Base-by-base conservation (phyloP, 2,888 invertebrate genomes). In the Flexamia atlantica region DNA sequence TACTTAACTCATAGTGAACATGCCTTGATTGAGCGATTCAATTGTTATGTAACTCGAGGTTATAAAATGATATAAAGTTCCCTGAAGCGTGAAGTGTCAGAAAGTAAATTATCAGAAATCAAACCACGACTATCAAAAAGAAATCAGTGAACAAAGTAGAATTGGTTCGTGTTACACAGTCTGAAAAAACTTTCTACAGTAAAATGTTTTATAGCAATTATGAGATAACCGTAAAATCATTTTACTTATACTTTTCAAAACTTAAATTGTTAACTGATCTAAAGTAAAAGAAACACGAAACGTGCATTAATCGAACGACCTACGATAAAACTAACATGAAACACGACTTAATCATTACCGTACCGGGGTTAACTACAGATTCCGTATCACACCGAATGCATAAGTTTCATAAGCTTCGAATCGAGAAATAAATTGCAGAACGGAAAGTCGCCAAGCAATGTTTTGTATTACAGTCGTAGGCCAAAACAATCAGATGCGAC, bases 401-500 rank as follows among this genome's bases (percentile, higher is more conserved):
- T 46, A 36, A 36, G 36, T 9, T 36, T 4, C 36, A 46, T 46
- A 46, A 46, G 12, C 7, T 46, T 46, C n/a, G n/a, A n/a, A 46
- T 46, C 53, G 20, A 7, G 23, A 23, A 53, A 53, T 23, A 23
- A 53, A 46, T 46, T 46, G 46, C 46, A 46, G 12, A 46, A 17
- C 4, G 5, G 53, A 5, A 5, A 23, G 53, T 53, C 2, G 53
- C 53, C 53, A 53, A 53, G 53, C 64, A 28, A 64, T 64, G 64
- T 64, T 64, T 28, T 64, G 64, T 64, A 64, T 64, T 64, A 12
- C 28, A 64, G 64, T 64, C 64, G 53, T 20, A 20, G 53, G 53
- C 64, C 30, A 30, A 25, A 64, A 64, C 64, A 64, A 64, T 64
- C 64, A 17, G 14, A 46, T 3, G 4, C 57, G 17, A 25, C 64